Evolutionary conservation across 2,888 invertebrate genomes (phyloP).

Genomic region (Dicyrtomina minuta): DNA sequence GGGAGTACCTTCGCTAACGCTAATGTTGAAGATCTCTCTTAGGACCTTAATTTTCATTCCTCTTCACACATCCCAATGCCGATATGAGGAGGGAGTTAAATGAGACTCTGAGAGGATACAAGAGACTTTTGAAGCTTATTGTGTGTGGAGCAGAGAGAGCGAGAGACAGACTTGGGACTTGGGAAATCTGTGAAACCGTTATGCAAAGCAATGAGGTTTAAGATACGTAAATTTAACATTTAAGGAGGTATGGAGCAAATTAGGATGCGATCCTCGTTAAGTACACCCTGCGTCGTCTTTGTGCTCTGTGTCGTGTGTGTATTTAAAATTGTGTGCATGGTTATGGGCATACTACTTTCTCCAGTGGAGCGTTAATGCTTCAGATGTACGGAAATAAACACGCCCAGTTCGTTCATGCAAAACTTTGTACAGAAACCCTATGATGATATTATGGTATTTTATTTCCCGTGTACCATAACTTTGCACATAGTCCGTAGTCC

Average conservation of each 20-base stretch:
- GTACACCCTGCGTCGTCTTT: not conserved
- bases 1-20: too few species aligned
- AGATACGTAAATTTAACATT: not conserved
- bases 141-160: not conserved
- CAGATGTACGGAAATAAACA: slow-evolving; percentile 13
- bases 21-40: too few species aligned
- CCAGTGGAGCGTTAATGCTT: not conserved
- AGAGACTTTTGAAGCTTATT: not conserved
- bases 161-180: not conserved
- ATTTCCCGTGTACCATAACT: not conserved
- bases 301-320: not conserved
- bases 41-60: too few species aligned
- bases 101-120: not conserved
- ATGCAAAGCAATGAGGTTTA: slow-evolving; percentile 9
- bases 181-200: not conserved
- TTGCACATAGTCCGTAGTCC: too few species aligned
- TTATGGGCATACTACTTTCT: not conserved
- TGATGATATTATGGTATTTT: slow-evolving; percentile 4
- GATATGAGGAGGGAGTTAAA: too few species aligned
- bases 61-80: too few species aligned
- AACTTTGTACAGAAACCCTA: not conserved
- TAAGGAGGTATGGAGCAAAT: not conserved
- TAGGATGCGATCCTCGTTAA: not conserved
- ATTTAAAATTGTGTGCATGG: too few species aligned
- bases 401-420: slow-evolving; percentile 13